Base-by-base conservation (phyloP, 2,113 vertebrate genomes). In the Himantopus leucocephalus region DNA sequence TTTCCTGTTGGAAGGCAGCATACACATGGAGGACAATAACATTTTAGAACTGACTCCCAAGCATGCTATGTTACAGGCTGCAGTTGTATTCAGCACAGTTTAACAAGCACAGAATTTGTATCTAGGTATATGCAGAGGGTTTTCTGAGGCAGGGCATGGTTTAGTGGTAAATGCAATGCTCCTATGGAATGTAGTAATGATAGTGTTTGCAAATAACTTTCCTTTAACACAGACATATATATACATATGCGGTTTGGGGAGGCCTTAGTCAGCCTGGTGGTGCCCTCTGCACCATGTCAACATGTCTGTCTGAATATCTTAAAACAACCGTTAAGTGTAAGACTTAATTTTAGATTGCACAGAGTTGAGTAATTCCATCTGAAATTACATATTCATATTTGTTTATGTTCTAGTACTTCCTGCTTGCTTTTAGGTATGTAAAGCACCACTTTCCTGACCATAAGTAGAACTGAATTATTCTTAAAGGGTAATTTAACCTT, bases 221-320 rank as follows among this genome's bases (percentile, higher is more conserved):
- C 10, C 35, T 73, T 58, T 52, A 60, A 86, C 12, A 43, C 10
- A 56, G 3, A 30, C 6, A 47, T 7, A 72, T 63, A 39, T 39
- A 27, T 3, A 45, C 8, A 12, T 1, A 1, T 6, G 30, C 18
- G 26, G 5, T 4, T 16, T 58, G 20, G 1, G 5, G 18, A 63
- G 8, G 12, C 5, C 30, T 11, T 62, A 23, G 9, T 53, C 21
- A 67, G 3, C 1, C 41, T 39, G 27, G 7, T 59, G 6, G 27
- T 63, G 8, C 10, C 3, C 35, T 74, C 13, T 43, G 45, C 29
- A 19, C 8, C 26, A 27, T 12, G 15, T 6, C 21, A 73, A 32
- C 45, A 19, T 12, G 2, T 39, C 16, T 66, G 12, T 34, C 71
- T 37, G 8, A 48, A 20, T 35, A 48, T 5, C 5, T 59, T 52